phyloP scores from a whole-genome alignment of 2,113 vertebrate genomes.

The Vireo altiloquus region DNA sequence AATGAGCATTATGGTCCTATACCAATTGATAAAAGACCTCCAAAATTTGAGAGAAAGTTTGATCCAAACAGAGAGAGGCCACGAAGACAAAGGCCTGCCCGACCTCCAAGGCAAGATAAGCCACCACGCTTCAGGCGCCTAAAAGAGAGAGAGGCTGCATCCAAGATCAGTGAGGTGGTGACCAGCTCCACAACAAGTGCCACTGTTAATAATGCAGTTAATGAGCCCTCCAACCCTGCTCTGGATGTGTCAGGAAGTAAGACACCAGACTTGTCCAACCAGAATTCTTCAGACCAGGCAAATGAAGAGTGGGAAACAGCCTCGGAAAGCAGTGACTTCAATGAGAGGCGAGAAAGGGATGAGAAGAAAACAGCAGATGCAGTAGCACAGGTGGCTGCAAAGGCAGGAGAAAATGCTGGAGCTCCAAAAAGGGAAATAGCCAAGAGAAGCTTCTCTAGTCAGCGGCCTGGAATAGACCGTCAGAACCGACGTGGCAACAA shows the following conservation, averaged over 20 bases:
- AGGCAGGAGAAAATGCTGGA: constrained; percentile 66
- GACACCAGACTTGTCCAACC: constrained; percentile 96
- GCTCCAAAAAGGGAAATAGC: constrained; percentile 83
- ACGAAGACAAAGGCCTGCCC: constrained; percentile 88
- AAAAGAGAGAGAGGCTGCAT: constrained; percentile 88
- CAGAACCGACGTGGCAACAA: constrained; percentile 89
- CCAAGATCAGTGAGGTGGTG: constrained; percentile 71
- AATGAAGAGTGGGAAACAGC: constrained; percentile 99
- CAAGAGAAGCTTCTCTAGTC: constrained; percentile 96
- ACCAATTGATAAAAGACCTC: constrained; percentile 77
- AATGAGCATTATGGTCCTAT: constrained; percentile 72
- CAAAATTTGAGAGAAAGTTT: constrained; percentile 87
- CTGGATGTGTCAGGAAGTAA: constrained; percentile 84
- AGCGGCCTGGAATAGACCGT: constrained; percentile 88
- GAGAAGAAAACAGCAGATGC: constrained; percentile 85
- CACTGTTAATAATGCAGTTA: constrained; percentile 54
- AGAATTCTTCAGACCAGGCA: constrained; percentile 98
- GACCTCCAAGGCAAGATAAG: constrained; percentile 96
- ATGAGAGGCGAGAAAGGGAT: constrained; percentile 92
- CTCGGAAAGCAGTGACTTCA: constrained; percentile 98
- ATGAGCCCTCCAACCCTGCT: constrained; percentile 58
- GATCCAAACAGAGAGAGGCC: constrained; percentile 88
- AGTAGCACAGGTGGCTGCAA: constrained; percentile 70
- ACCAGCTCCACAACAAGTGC: constrained; percentile 37
- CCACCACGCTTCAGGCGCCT: constrained; percentile 93